Percentiles rank a stretch among this genome's conserved stretches.
These are phyloP conservation scores for Subacronicta megacephala DNA, from an alignment of 2,888 invertebrate species.

Conservation along the genomic window DNA sequence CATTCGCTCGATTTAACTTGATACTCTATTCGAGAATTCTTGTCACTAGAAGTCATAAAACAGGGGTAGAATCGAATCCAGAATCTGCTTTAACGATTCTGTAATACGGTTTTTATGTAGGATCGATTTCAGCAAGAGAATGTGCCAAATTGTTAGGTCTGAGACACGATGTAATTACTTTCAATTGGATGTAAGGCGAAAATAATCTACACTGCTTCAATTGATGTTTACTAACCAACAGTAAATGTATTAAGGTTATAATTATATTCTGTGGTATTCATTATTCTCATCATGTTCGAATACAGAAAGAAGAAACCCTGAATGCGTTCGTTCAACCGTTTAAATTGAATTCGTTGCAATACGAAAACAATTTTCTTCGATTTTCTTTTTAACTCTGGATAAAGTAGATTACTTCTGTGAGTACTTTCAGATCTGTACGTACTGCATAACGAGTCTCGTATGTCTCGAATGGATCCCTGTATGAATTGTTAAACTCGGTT, in stretches of 20 bases:
- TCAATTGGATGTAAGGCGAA: constrained; percentile 21
- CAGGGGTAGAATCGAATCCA: neutral
- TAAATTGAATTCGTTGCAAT: constrained; percentile 17
- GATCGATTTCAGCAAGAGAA: constrained; percentile 5
- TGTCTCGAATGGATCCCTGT: constrained; percentile 13
- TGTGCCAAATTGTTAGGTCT: constrained; percentile 10
- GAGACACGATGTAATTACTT: constrained; percentile 13
- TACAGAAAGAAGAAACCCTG: neutral
- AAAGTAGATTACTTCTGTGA: constrained; percentile 7
- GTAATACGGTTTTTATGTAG: constrained; percentile 9
- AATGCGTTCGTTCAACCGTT: constrained; percentile 13
- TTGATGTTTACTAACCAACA: constrained; percentile 12
- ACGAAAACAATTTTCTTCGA: constrained; percentile 22
- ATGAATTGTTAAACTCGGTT: constrained; percentile 44
- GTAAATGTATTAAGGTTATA: constrained; percentile 5
- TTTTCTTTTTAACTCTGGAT: constrained; percentile 10
- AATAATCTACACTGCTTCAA: constrained; percentile 14
- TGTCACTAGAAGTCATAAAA: constrained; percentile 15
- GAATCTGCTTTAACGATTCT: constrained; percentile 11
- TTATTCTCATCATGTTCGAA: constrained; percentile 13
- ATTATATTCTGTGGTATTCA: constrained; percentile 10
- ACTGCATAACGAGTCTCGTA: constrained; percentile 5
- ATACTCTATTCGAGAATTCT: constrained; percentile 22
- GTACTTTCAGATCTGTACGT: constrained; percentile 9
- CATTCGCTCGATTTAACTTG: constrained; percentile 31